These are phyloP conservation scores for Drosophila paracracens DNA, from an alignment of 2,888 invertebrate species.

Conservation along the genomic window DNA sequence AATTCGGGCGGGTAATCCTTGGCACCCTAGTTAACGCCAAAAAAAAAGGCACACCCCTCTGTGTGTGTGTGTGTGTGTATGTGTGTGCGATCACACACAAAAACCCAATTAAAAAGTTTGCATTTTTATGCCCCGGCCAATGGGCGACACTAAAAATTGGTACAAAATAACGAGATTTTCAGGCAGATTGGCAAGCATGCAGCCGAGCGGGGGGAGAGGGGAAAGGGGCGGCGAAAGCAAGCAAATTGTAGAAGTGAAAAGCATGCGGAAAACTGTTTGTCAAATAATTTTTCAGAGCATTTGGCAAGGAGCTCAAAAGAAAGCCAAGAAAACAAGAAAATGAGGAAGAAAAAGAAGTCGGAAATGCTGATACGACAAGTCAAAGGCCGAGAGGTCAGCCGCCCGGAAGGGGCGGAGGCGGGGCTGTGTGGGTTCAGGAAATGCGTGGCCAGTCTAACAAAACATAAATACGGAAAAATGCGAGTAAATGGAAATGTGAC, in stretches of 20 bases:
- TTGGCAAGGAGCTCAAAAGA: constrained; percentile 33
- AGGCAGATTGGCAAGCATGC: constrained; percentile 40
- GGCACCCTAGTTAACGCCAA: constrained; percentile 31
- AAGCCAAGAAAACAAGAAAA: constrained; percentile 3
- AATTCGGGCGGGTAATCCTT: constrained; percentile 45
- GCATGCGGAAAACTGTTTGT: constrained; percentile 78
- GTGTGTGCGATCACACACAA: constrained; percentile 65
- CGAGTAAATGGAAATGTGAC: constrained; percentile 76
- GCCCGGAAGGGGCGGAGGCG: neutral
- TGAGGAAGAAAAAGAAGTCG: constrained; percentile 3
- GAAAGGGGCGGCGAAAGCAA: neutral
- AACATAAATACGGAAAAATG: constrained; percentile 72
- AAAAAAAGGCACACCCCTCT: neutral
- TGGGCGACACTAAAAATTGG: constrained; percentile 58
- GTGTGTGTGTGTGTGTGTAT: neutral
- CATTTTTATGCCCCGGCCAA: constrained; percentile 71
- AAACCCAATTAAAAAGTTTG: constrained; percentile 80
- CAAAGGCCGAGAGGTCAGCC: constrained; percentile 24
- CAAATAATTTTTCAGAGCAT: constrained; percentile 76
- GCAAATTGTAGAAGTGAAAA: constrained; percentile 40
- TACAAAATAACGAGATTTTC: constrained; percentile 63
- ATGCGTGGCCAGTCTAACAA: constrained; percentile 56
- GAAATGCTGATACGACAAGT: constrained; percentile 64
- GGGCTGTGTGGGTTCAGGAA: constrained; percentile 17
- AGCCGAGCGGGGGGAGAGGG: accelerated